Base-by-base conservation (phyloP, 2,113 vertebrate species). In the Hiodon alosoides region DNA sequence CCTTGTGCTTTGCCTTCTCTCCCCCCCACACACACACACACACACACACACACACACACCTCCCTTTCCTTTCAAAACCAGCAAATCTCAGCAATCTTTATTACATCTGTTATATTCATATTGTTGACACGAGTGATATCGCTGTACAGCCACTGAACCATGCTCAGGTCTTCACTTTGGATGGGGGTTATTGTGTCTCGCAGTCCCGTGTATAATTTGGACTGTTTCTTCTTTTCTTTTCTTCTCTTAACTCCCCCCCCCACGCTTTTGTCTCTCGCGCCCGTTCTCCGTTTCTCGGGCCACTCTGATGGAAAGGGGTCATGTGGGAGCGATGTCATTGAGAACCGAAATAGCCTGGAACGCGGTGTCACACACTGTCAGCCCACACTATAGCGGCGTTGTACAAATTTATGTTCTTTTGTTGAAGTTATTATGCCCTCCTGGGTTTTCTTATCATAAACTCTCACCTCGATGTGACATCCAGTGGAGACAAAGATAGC, bases 71-170 rank as follows among this genome's bases (percentile, higher is more conserved):
- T 83, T 76, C 3, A 69, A 79, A 77, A 72, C 67, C 53, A 61
- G 79, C 58, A 75, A 71, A 57, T 77, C 79, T 80, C 62, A 62
- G 73, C 79, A 59, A 78, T 86, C 86, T 87, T 89, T 89, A 90
- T 90, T 91, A 88, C 87, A 86, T 87, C 86, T 88, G 85, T 89
- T 90, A 89, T 91, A 91, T 90, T 92, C 88, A 88, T 85, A 87
- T 83, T 86, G 89, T 88, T 85, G 86, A 90, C 87, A 84, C 79
- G 76, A 73, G 77, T 79, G 85, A 88, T 88, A 86, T 90, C 84
- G 85, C 85, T 87, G 83, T 86, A 82, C 83, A 84, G 82, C 82
- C 83, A 82, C 78, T 87, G 87, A 85, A 90, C 81, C 87, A 76
- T 85, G 84, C 81, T 85, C 78, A 81, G 50, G 55, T 48, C 61